phyloP scores from a whole-genome alignment of 2,113 vertebrate species.

The Notarius lentiginosus region DNA sequence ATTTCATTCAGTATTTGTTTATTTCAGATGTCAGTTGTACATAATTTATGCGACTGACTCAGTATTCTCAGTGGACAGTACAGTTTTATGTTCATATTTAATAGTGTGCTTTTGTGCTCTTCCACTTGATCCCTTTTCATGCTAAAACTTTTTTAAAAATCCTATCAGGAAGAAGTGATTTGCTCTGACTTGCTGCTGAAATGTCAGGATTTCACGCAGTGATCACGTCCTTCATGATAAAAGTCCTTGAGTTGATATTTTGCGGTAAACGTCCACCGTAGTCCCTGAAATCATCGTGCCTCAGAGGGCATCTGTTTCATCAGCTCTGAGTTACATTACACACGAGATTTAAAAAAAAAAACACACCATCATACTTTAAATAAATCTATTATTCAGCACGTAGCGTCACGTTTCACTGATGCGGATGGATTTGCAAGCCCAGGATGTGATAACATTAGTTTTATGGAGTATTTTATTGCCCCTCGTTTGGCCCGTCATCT shows the following conservation, averaged over 20 bases:
- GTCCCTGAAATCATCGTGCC: slow-evolving; percentile 12
- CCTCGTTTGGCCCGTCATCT: slow-evolving; percentile 33
- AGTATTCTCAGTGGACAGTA: too few relatives aligned
- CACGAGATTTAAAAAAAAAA: background rate
- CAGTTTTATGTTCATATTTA: too few relatives aligned
- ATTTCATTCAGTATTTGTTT: too few relatives aligned
- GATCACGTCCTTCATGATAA: background rate
- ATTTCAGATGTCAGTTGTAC: too few relatives aligned
- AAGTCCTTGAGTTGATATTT: background rate
- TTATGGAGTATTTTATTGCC: slow-evolving; percentile 33
- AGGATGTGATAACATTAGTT: slow-evolving; percentile 20
- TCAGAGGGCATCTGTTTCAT: slow-evolving; percentile 32
- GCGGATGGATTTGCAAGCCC: background rate
- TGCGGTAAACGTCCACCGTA: background rate
- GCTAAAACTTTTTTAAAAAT: too few relatives aligned
- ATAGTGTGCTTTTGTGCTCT: too few relatives aligned
- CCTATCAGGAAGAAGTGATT: too few relatives aligned
- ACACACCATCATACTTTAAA: slow-evolving; percentile 9
- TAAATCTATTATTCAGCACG: slow-evolving; percentile 44
- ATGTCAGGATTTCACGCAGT: background rate
- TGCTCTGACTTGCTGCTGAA: background rate
- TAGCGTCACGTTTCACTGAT: slow-evolving; percentile 31
- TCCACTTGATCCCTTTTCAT: too few relatives aligned
- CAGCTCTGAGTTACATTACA: slow-evolving; percentile 29
- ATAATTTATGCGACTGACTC: too few relatives aligned